phyloP scores from a whole-genome alignment of 2,888 invertebrate genomes.

The Agapostemon virescens region DNA sequence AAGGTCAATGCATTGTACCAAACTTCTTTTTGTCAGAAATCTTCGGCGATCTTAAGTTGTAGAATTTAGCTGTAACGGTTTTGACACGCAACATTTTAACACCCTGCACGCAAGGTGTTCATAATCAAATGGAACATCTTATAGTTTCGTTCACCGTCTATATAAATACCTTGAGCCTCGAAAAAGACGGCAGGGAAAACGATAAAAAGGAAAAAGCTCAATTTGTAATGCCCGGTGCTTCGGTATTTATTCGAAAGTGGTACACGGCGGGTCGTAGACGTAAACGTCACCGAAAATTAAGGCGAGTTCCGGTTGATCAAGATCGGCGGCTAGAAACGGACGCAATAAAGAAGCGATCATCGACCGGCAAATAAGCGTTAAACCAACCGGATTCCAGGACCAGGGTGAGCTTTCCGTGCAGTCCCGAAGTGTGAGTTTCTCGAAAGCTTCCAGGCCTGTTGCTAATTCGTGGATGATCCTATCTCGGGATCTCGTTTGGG shows the following conservation, averaged over 20 bases:
- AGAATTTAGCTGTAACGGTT: too few relatives aligned
- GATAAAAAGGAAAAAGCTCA: not conserved
- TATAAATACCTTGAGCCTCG: too few relatives aligned
- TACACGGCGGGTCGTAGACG: not conserved
- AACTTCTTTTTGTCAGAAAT: too few relatives aligned
- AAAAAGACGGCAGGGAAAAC: not conserved
- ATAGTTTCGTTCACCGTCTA: too few relatives aligned
- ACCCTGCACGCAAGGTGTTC: too few relatives aligned
- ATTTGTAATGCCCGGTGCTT: not conserved
- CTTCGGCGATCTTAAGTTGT: too few relatives aligned
- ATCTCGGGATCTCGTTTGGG: conserved; percentile 69
- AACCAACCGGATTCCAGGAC: conserved; percentile 24
- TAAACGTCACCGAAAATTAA: conserved; percentile 5
- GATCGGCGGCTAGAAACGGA: not conserved
- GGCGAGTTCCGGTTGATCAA: not conserved
- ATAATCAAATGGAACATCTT: too few relatives aligned
- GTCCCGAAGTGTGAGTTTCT: conserved; percentile 58
- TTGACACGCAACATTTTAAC: too few relatives aligned
- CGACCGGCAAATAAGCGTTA: conserved; percentile 2
- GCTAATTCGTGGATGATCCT: conserved; percentile 69
- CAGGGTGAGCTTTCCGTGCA: conserved; percentile 25
- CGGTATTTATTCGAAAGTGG: not conserved
- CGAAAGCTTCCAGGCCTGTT: conserved; percentile 46
- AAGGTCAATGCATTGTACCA: too few relatives aligned
- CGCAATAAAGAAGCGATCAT: conserved; percentile 26